phyloP scores from a whole-genome alignment of 2,797 vertebrate species.

The Sebastes nivosus region DNA sequence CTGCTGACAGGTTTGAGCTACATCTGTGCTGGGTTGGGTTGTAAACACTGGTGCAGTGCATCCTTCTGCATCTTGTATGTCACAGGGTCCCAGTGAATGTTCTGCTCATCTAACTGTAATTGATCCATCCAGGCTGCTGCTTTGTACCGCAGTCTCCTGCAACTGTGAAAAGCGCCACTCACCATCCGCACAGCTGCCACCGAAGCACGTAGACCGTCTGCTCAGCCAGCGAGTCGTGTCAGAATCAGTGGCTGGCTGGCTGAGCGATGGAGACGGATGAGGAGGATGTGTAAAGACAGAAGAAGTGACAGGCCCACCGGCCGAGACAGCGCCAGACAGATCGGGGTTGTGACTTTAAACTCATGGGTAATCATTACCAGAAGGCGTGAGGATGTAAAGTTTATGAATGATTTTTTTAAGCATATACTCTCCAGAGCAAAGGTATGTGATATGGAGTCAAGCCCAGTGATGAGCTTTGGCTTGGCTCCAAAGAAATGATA shows the following conservation, averaged over 20 bases:
- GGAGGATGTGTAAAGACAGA: constrained; percentile 37
- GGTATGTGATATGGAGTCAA: background rate
- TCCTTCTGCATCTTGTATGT: background rate
- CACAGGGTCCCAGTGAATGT: constrained; percentile 1
- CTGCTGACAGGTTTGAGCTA: background rate
- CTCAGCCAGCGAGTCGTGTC: constrained; percentile 36
- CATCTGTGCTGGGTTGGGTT: background rate
- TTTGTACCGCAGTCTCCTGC: constrained; percentile 38
- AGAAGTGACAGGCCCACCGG: constrained; percentile 23
- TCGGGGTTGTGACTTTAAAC: constrained; percentile 1
- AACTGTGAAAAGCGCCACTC: constrained; percentile 38
- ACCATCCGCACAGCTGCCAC: constrained; percentile 56
- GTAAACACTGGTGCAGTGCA: background rate
- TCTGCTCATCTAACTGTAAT: constrained; percentile 43
- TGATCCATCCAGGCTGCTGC: constrained; percentile 51
- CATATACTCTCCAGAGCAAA: background rate
- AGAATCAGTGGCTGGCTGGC: constrained; percentile 30
- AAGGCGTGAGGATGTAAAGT: background rate
- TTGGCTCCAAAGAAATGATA: background rate
- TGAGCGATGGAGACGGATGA: constrained; percentile 37
- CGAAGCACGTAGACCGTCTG: constrained; percentile 35
- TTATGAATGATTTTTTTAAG: background rate
- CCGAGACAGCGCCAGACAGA: constrained; percentile 5
- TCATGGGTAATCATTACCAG: background rate
- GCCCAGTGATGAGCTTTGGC: background rate